A percentile compares a stretch with the other conserved stretches of the same genome.
Conservation (phyloP, 2,797 vertebrate species). For the Sebastes variabilis region DNA sequence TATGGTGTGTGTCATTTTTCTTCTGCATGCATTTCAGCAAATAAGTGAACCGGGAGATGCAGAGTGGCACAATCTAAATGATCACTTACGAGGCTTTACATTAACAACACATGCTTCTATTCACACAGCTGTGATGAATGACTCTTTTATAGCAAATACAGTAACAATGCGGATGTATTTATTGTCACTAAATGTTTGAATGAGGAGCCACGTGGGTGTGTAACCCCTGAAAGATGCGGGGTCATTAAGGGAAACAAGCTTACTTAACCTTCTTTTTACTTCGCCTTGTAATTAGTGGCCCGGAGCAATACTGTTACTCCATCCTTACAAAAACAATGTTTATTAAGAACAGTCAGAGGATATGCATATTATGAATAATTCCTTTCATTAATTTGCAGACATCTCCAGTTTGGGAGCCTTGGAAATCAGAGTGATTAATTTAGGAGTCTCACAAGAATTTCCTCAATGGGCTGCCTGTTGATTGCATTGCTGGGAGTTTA, state of each 20-base stretch:
- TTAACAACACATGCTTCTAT: slow-evolving; percentile 37
- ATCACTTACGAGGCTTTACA: slow-evolving; percentile 46
- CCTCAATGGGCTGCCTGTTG: slow-evolving; percentile 84
- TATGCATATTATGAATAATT: slow-evolving; percentile 87
- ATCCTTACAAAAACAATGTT: slow-evolving; percentile 88
- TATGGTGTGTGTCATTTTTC: slow-evolving; percentile 24
- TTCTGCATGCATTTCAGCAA: slow-evolving; percentile 16
- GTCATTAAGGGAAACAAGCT: slow-evolving; percentile 82
- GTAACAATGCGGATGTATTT: slow-evolving; percentile 35
- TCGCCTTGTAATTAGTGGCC: slow-evolving; percentile 83
- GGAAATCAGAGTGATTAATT: slow-evolving; percentile 88
- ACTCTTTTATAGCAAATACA: slow-evolving; percentile 11
- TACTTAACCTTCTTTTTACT: slow-evolving; percentile 82
- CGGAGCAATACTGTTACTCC: slow-evolving; percentile 82
- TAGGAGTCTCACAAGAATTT: slow-evolving; percentile 83
- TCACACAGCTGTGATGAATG: slow-evolving; percentile 48
- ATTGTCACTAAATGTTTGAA: slow-evolving; percentile 53
- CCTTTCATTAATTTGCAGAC: slow-evolving; percentile 87
- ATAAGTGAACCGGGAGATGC: slow-evolving; percentile 38
- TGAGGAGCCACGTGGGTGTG: slow-evolving; percentile 62
- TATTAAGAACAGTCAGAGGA: slow-evolving; percentile 83
- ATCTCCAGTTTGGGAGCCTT: slow-evolving; percentile 80
- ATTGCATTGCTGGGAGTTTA: slow-evolving; percentile 83
- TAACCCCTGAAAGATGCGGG: slow-evolving; percentile 72
- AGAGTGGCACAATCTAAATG: slow-evolving; percentile 62